Percentiles rank a stretch among this genome's conserved stretches.
phyloP scores from a whole-genome alignment of 2,888 invertebrate genomes.

The Drosophila austrosaltans region DNA sequence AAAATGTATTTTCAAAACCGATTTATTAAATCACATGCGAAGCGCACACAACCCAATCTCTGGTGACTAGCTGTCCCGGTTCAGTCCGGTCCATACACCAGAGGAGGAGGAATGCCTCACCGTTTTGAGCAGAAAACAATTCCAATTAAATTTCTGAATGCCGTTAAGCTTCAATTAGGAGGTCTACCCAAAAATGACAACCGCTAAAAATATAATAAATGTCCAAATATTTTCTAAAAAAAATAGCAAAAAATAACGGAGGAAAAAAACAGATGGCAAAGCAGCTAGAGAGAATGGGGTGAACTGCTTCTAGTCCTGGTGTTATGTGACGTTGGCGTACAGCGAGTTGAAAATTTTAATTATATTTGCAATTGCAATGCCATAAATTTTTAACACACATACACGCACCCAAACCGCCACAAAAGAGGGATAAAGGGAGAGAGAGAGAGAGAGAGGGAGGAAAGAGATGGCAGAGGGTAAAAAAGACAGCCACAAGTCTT shows the following conservation, averaged over 20 bases:
- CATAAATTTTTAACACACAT: constrained; percentile 63
- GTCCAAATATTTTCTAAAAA: constrained; percentile 44
- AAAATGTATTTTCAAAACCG: not conserved
- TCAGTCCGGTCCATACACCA: not conserved
- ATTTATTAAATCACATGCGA: not conserved
- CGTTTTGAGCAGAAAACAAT: constrained; percentile 1
- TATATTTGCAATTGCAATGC: constrained; percentile 79
- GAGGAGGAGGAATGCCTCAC: not conserved
- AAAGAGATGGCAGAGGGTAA: not conserved
- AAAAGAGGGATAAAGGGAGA: not conserved
- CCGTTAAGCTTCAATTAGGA: constrained; percentile 53
- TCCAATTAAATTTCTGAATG: constrained; percentile 43
- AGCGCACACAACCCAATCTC: not conserved
- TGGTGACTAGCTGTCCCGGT: not conserved
- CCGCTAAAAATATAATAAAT: constrained; percentile 54
- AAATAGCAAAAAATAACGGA: constrained; percentile 4
- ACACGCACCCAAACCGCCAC: constrained; percentile 18
- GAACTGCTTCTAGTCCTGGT: constrained; percentile 8
- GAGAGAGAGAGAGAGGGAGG: not conserved
- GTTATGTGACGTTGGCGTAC: not conserved
- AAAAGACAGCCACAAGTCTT: constrained; percentile 22
- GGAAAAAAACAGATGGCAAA: not conserved
- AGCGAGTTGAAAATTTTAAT: constrained; percentile 74
- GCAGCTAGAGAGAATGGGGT: not conserved
- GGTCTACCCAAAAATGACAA: constrained; percentile 44